Evolutionary conservation across 2,113 vertebrate species (phyloP).

Genomic region (Marcusenius ussheri): DNA sequence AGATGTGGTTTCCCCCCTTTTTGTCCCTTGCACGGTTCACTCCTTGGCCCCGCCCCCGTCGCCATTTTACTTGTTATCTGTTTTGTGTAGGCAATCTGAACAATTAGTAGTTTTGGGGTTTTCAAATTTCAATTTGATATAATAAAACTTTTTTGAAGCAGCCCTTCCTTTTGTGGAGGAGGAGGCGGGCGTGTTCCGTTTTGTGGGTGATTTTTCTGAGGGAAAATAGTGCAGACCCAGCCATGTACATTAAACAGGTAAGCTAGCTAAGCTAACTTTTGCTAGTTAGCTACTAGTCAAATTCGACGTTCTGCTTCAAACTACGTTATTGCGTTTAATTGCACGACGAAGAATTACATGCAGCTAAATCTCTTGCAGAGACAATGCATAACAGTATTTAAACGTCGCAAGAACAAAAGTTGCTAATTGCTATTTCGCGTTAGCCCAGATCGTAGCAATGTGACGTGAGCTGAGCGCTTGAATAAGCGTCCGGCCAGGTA

Average conservation of each 20-base stretch:
- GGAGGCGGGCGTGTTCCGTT: constrained; percentile 37
- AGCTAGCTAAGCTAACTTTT: constrained; percentile 8
- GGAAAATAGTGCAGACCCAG: constrained; percentile 30
- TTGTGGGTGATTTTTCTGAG: constrained; percentile 29
- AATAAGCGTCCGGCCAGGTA: background rate
- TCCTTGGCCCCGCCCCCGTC: constrained; percentile 56
- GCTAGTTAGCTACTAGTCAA: background rate
- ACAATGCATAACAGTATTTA: background rate
- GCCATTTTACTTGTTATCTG: constrained; percentile 69
- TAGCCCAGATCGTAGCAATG: background rate
- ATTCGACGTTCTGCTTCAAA: background rate
- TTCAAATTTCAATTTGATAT: constrained; percentile 12
- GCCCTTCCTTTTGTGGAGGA: constrained; percentile 41
- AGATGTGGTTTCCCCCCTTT: constrained; percentile 11
- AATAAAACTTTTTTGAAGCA: constrained; percentile 25
- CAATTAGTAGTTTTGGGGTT: background rate
- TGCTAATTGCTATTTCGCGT: background rate
- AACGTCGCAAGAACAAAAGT: background rate
- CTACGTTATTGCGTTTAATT: background rate
- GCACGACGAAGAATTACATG: background rate
- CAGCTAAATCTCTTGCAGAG: background rate
- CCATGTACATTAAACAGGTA: constrained; percentile 74
- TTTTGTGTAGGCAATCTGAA: constrained; percentile 27
- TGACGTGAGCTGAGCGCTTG: background rate
- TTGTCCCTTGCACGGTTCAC: constrained; percentile 36